Evolutionary conservation across 1,140 invertebrate species (phyloP).

Genomic region (Bombus superbus): DNA sequence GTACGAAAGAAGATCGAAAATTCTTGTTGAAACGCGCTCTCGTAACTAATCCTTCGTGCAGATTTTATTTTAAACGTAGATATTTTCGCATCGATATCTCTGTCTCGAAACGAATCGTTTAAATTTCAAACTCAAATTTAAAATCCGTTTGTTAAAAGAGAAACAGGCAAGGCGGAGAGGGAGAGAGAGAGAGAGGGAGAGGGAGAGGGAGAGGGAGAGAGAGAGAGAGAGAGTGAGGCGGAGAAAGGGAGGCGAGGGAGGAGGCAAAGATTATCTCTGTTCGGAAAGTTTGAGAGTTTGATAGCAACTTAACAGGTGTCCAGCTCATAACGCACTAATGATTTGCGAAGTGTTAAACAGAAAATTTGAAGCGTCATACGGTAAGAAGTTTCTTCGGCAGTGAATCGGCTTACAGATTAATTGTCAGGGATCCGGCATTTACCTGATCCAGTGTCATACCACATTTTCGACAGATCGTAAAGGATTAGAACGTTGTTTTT

Average conservation of each 20-base stretch:
- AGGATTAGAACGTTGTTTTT: not conserved
- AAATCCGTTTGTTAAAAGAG: not conserved
- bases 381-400: not conserved
- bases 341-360: slow-evolving; percentile 2
- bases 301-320: not conserved
- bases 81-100: too few relatives aligned
- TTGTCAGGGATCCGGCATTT: not conserved
- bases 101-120: too few relatives aligned
- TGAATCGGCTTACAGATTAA: not conserved
- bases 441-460: not conserved
- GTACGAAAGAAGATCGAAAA: not conserved
- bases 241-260: not conserved
- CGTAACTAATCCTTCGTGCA: not conserved
- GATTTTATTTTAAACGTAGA: not conserved
- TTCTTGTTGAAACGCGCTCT: not conserved
- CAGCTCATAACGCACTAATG: not conserved
- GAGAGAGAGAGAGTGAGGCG: too few relatives aligned
- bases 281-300: slow-evolving; percentile 14
- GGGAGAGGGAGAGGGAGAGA: not conserved
- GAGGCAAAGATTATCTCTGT: not conserved
- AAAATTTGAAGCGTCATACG: not conserved
- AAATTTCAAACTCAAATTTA: not conserved
- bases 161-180: not conserved
- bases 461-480: not conserved
- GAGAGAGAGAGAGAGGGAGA: too few relatives aligned